phyloP scores from a whole-genome alignment of 2,888 invertebrate species.

The Oasisia sp. region DNA sequence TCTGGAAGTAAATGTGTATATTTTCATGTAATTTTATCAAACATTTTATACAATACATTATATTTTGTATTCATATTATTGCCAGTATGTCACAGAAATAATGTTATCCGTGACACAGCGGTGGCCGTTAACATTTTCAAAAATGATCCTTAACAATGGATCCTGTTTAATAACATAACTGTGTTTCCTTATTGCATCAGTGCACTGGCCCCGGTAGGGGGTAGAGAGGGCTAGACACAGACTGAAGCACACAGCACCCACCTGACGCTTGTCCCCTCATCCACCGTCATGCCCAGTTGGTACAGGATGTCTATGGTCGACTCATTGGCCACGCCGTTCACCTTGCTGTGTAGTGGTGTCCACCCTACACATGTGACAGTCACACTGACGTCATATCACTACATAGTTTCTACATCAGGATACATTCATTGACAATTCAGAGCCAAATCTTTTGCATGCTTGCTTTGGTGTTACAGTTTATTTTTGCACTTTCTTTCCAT shows the following conservation, averaged over 20 bases:
- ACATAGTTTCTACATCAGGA: background rate
- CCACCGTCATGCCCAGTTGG: conserved; percentile 77
- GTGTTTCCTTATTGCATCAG: background rate
- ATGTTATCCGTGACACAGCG: too few species aligned
- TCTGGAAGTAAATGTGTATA: too few species aligned
- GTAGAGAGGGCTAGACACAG: background rate
- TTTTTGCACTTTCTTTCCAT: background rate
- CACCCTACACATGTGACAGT: background rate
- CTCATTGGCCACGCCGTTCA: conserved; percentile 67
- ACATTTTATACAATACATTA: too few species aligned
- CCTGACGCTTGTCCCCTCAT: conserved; percentile 63
- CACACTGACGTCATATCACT: background rate
- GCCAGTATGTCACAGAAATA: too few species aligned
- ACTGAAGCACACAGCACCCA: conserved; percentile 33
- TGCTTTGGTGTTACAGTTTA: background rate
- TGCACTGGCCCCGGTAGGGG: background rate
- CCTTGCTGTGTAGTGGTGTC: conserved; percentile 47
- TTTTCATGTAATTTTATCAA: too few species aligned
- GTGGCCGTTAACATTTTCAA: too few species aligned
- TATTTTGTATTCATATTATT: too few species aligned
- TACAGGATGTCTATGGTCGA: conserved; percentile 84
- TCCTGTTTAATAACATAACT: too few species aligned
- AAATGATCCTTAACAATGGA: too few species aligned
- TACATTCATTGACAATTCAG: background rate
- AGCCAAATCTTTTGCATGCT: background rate